Conservation (phyloP, 2,113 vertebrate genomes). For the Chunga burmeisteri region DNA sequence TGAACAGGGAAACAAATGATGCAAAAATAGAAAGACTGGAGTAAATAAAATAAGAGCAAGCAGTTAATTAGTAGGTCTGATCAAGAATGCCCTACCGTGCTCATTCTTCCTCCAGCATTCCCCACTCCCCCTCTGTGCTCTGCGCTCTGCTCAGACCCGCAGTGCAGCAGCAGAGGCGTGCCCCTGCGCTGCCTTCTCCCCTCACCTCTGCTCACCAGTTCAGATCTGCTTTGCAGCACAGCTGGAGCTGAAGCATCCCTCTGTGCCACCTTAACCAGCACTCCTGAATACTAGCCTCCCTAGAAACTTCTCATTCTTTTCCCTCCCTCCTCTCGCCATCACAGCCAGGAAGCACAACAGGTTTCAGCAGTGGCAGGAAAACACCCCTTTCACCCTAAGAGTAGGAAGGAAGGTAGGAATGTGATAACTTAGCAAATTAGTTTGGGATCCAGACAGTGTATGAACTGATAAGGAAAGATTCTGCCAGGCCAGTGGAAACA, state of each 20-base stretch:
- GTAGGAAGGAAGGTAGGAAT: not conserved
- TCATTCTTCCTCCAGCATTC: not conserved
- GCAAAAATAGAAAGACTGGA: constrained; percentile 54
- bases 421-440: not conserved
- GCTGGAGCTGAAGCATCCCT: not conserved
- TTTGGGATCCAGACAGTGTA: not conserved
- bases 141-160: rapidly evolving
- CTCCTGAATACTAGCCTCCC: not conserved
- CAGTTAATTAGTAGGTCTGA: constrained; percentile 46
- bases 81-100: constrained; percentile 7
- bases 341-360: not conserved
- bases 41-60: constrained; percentile 42
- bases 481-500: not conserved
- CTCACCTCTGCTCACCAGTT: not conserved
- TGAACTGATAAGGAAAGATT: not conserved
- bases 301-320: not conserved
- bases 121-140: not conserved
- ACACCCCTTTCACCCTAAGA: not conserved
- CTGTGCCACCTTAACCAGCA: not conserved
- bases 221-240: not conserved
- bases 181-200: not conserved
- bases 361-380: not conserved
- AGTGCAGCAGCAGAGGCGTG: not conserved
- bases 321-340: not conserved
- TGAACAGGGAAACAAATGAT: constrained; percentile 56